Evolutionary conservation across 2,113 vertebrate genomes (phyloP), one percentile per base, ranked within the genome.

Genomic region (Baryphthengus martii): DNA sequence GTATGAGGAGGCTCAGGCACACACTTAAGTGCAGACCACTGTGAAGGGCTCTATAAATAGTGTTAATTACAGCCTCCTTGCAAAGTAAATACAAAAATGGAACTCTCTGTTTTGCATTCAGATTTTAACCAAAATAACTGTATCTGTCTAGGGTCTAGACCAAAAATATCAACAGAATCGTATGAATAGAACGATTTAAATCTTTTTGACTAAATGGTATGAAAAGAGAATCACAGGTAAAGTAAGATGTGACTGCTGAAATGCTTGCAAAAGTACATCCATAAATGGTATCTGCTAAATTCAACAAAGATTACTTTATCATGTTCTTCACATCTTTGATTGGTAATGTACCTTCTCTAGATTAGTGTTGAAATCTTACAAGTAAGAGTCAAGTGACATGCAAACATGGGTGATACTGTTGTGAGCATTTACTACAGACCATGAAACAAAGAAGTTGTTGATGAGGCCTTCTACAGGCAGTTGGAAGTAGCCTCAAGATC

Each of bases 11-110:
- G 42, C 19, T 61, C 3, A 2, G 66, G 17, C 42, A 71, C 23
- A 9, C 0, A 0, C 40, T 59, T 15, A 47, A 73, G 24, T 3
- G 11, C 16, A 82, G 31, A 49, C 17, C 28, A 8, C 1, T 24
- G 42, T 40, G 35, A 74, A 71, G 13, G 45, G 9, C n/a, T 73
- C 59, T 39, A 52, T 39, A 70, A 62, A 73, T 5, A 17, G 8
- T 2, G 9, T 23, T 61, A 89, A 75, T 28, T 77, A 29, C 17
- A 77, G 52, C 7, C 31, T 62, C 23, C 44, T 33, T 52, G 35
- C 24, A 56, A 79, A 89, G 53, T 45, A 35, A 83, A 80, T 31
- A 73, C 10, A 16, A 29, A 50, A 83, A 77, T 6, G 2, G 7
- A 73, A 55, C 44, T 76, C 0, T 7, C 20, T 67, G 13, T 44